phyloP scores from a whole-genome alignment of 2,797 vertebrate genomes.

The Synaphobranchus kaupii region DNA sequence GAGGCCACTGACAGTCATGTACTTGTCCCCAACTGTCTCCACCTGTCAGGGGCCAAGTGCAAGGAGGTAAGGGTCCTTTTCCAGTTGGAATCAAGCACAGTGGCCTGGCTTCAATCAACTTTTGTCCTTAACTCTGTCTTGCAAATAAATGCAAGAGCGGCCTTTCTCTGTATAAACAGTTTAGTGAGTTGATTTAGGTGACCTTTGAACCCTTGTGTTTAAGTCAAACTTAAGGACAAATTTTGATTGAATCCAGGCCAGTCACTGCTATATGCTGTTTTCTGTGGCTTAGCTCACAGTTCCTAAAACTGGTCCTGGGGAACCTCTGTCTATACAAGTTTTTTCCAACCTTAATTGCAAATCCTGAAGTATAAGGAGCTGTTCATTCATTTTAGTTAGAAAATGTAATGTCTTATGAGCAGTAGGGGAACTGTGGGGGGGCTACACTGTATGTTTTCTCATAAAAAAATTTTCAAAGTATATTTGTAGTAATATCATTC shows the following conservation, averaged over 20 bases:
- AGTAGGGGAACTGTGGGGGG: no score
- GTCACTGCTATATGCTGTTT: not conserved
- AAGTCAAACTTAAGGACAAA: no score
- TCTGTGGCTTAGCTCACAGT: no score
- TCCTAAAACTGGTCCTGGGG: no score
- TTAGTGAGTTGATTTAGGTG: not conserved
- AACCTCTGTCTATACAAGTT: no score
- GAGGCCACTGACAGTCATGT: constrained; percentile 98
- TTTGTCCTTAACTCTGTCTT: not conserved
- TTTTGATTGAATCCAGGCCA: not conserved
- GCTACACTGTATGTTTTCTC: no score
- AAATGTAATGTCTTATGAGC: no score
- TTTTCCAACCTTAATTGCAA: no score
- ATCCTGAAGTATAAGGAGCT: no score
- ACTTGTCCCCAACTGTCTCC: constrained; percentile 98
- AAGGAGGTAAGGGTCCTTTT: not conserved
- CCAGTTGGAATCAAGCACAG: not conserved
- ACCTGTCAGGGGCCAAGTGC: constrained; percentile 73
- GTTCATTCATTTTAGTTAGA: no score
- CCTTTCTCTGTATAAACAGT: not conserved
- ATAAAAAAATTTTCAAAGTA: no score
- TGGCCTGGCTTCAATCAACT: not conserved
- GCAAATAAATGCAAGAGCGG: not conserved
- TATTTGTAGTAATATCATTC: no score
- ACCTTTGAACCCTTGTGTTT: not conserved